Conservation (phyloP, 2,113 vertebrate genomes). For the Muntiacus muntjak region DNA sequence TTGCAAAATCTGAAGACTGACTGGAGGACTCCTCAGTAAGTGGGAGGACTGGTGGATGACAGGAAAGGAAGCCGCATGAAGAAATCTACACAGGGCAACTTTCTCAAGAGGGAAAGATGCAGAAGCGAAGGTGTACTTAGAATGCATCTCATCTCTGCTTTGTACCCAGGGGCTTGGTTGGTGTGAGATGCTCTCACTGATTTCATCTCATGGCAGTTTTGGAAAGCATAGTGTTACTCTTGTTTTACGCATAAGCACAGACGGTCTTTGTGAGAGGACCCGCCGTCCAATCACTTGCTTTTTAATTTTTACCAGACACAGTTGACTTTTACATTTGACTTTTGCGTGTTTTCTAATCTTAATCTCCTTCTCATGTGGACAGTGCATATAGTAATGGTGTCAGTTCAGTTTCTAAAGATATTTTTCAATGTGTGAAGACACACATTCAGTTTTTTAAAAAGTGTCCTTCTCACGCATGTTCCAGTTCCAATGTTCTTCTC, state of each 20-base stretch:
- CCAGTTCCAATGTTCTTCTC: not conserved
- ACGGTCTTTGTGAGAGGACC: not conserved
- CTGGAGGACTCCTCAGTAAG: not conserved
- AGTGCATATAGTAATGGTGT: not conserved
- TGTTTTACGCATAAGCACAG: not conserved
- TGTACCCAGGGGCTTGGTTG: not conserved
- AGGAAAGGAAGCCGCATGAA: not conserved
- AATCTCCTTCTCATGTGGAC: not conserved
- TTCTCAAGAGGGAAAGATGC: not conserved
- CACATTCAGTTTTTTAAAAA: not conserved
- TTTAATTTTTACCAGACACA: not conserved
- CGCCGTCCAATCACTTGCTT: not conserved
- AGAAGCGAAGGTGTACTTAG: not conserved
- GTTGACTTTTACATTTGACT: not conserved
- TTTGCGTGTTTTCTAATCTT: not conserved
- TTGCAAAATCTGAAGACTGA: not conserved
- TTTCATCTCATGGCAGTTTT: not conserved
- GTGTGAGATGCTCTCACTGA: fast-evolving
- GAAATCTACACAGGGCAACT: too few species aligned
- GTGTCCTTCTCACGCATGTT: not conserved
- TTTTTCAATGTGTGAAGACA: not conserved
- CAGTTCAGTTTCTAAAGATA: not conserved
- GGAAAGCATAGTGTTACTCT: not conserved
- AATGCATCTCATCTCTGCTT: not conserved
- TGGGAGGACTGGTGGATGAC: not conserved